phyloP scores from a whole-genome alignment of 1,140 invertebrate genomes.

The Drosophila nikananu region DNA sequence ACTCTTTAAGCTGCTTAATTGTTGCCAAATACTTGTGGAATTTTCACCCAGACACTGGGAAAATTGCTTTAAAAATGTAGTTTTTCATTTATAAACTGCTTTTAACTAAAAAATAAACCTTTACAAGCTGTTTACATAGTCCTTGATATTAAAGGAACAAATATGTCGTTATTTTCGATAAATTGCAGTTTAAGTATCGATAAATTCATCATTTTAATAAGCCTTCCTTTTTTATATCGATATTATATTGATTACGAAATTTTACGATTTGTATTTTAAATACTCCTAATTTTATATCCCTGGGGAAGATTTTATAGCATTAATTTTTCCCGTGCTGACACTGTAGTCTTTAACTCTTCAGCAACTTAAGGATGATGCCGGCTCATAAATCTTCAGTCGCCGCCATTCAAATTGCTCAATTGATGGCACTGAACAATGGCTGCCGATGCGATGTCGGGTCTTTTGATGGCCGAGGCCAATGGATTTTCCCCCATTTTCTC shows the following conservation, averaged over 20 bases:
- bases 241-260: neutral
- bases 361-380: constrained; percentile 18
- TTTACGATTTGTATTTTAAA: neutral
- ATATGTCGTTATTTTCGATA: no score
- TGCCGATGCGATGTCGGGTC: constrained; percentile 15
- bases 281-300: neutral
- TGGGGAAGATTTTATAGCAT: neutral
- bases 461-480: constrained; percentile 27
- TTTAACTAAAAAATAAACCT: no score
- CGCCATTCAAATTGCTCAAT: constrained; percentile 62
- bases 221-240: neutral
- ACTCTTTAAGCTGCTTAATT: constrained; percentile 71
- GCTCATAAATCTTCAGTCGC: constrained; percentile 60
- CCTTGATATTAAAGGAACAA: no score
- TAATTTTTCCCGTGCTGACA: constrained; percentile 8
- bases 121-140: no score
- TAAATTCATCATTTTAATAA: neutral
- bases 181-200: no score
- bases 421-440: constrained; percentile 56
- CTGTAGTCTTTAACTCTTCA: constrained; percentile 33
- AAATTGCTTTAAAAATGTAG: neutral
- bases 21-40: constrained; percentile 54
- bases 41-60: neutral
- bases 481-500: constrained; percentile 31
- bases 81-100: neutral